Evolutionary conservation across 2,113 vertebrate genomes (phyloP).

Genomic region (Ammospiza caudacuta): DNA sequence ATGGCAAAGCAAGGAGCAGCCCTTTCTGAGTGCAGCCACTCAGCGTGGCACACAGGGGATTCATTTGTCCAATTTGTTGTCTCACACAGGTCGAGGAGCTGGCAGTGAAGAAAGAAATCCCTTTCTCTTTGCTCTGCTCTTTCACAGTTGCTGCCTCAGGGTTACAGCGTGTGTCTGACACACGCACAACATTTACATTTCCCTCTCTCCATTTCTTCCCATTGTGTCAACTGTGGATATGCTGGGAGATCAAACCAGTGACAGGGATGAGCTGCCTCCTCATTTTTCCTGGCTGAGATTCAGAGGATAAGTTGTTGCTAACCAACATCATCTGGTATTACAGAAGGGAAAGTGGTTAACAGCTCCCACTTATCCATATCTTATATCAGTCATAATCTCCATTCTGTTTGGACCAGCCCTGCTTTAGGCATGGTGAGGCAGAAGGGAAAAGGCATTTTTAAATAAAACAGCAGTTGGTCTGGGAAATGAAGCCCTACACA

Average conservation of each 20-base stretch:
- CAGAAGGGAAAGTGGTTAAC: slow-evolving; percentile 34
- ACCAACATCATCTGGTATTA: slow-evolving; percentile 48
- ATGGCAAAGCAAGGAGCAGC: not conserved
- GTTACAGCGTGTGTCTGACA: slow-evolving; percentile 1
- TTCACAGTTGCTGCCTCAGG: slow-evolving; percentile 41
- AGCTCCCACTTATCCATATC: slow-evolving; percentile 16
- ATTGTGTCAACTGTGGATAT: slow-evolving; percentile 43
- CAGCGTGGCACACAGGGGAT: not conserved
- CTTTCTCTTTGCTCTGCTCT: slow-evolving; percentile 8
- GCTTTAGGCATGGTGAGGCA: not conserved
- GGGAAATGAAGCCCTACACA: not conserved
- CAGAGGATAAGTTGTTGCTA: slow-evolving; percentile 55
- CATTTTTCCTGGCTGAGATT: slow-evolving; percentile 57
- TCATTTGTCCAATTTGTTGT: not conserved
- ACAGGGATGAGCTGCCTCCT: slow-evolving; percentile 56
- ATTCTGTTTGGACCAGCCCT: not conserved
- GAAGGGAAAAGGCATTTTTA: not conserved
- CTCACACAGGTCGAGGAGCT: not conserved
- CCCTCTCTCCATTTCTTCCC: slow-evolving; percentile 37
- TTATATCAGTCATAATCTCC: not conserved
- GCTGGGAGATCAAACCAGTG: slow-evolving; percentile 45
- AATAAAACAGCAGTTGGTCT: not conserved
- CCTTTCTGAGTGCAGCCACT: not conserved
- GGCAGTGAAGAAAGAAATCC: not conserved
- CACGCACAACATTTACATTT: slow-evolving; percentile 15